phyloP scores from a whole-genome alignment of 1,140 invertebrate species.

The Tenebrio molitor region DNA sequence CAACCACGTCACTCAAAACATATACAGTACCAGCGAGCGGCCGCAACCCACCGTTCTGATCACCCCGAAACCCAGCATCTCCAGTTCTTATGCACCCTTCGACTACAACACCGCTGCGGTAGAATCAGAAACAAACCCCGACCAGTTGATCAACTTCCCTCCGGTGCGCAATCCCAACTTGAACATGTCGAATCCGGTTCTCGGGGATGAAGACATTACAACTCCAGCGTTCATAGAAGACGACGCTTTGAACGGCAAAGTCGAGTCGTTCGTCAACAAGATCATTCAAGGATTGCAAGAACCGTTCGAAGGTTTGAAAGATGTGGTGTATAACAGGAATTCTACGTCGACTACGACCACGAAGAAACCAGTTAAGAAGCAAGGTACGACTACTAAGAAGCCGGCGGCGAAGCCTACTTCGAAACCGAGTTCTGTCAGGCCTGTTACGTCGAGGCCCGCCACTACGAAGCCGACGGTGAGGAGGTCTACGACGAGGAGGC shows the following conservation, averaged over 20 bases:
- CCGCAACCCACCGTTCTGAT: constrained; percentile 72
- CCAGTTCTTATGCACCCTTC: constrained; percentile 60
- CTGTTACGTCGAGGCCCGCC: constrained; percentile 49
- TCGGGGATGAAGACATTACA: constrained; percentile 71
- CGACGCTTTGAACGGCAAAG: constrained; percentile 81
- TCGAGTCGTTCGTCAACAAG: constrained; percentile 85
- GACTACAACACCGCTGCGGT: constrained; percentile 52
- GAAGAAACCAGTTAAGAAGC: constrained; percentile 66
- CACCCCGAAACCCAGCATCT: constrained; percentile 73
- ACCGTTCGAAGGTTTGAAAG: constrained; percentile 84
- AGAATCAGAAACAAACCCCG: constrained; percentile 68
- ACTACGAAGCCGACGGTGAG: constrained; percentile 27
- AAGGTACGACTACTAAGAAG: constrained; percentile 59
- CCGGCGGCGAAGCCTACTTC: constrained; percentile 64
- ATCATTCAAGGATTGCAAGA: constrained; percentile 85
- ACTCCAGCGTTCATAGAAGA: constrained; percentile 82
- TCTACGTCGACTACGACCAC: constrained; percentile 62
- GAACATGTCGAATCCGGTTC: constrained; percentile 74
- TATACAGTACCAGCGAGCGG: constrained; percentile 66
- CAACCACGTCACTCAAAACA: constrained; percentile 71
- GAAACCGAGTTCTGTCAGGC: constrained; percentile 62
- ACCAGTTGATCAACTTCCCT: constrained; percentile 84
- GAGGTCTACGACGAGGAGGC: constrained; percentile 55
- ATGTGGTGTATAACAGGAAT: constrained; percentile 73
- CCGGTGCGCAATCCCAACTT: constrained; percentile 86